Percentiles rank a stretch among this genome's conserved stretches.
These are phyloP conservation scores for Bembecia ichneumoniformis DNA, from an alignment of 2,888 invertebrate species.

Conservation along the genomic window DNA sequence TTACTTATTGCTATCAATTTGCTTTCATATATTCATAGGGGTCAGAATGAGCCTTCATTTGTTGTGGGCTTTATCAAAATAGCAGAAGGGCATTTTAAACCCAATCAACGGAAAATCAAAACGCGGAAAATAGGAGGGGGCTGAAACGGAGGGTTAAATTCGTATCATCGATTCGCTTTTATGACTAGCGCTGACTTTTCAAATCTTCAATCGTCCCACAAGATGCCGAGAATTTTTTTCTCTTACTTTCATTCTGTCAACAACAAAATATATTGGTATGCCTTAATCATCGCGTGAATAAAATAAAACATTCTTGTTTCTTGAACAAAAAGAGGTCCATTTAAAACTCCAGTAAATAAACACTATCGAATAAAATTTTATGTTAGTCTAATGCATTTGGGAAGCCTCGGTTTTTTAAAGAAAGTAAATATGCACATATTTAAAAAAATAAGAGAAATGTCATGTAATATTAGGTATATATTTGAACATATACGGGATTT, in stretches of 20 bases:
- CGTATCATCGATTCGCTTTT: slow-evolving; percentile 66
- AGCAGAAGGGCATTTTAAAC: slow-evolving; percentile 63
- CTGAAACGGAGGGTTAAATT: slow-evolving; percentile 66
- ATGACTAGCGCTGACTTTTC: slow-evolving; percentile 60
- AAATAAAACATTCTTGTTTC: too few relatives aligned
- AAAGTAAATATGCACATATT: too few relatives aligned
- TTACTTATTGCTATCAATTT: slow-evolving; percentile 15
- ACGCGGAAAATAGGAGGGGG: slow-evolving; percentile 65
- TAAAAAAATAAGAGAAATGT: too few relatives aligned
- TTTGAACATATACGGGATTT: too few relatives aligned
- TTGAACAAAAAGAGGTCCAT: too few relatives aligned
- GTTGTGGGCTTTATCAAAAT: slow-evolving; percentile 54
- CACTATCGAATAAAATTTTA: too few relatives aligned
- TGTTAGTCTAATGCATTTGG: too few relatives aligned
- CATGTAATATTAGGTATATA: too few relatives aligned
- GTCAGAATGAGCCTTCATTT: slow-evolving; percentile 36
- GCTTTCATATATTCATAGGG: slow-evolving; percentile 37
- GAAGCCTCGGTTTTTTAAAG: too few relatives aligned
- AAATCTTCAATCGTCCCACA: slow-evolving; percentile 22
- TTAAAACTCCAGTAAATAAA: too few relatives aligned
- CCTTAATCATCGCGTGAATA: too few relatives aligned
- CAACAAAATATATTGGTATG: neutral
- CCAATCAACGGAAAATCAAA: slow-evolving; percentile 70
- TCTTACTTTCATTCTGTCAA: neutral
- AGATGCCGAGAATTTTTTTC: neutral